Evolutionary conservation across 2,113 vertebrate species (phyloP).

Genomic region (Xiphophorus maculatus): DNA sequence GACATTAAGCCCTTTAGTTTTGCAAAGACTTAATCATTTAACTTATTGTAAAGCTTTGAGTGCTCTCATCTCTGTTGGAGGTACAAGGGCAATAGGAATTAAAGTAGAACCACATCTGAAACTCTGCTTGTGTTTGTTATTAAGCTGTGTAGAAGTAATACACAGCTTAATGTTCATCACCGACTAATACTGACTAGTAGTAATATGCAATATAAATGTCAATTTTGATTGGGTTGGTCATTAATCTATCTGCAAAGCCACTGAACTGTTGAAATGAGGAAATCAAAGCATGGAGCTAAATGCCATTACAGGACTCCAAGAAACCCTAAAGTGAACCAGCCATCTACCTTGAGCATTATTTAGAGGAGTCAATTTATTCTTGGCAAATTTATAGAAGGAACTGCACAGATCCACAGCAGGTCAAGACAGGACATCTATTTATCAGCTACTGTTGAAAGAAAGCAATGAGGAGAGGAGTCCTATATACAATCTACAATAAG

Average conservation of each 20-base stretch:
- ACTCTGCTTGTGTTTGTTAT: constrained; percentile 3
- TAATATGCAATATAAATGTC: constrained; percentile 29
- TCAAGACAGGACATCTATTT: no score
- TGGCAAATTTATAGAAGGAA: no score
- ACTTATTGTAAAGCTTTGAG: constrained; percentile 28
- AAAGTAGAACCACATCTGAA: constrained; percentile 1
- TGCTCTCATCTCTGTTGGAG: background rate
- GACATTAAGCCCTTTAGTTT: constrained; percentile 37
- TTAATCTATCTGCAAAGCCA: constrained; percentile 38
- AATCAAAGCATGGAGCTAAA: background rate
- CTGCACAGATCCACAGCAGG: no score
- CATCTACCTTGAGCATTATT: no score
- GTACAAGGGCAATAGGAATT: constrained; percentile 6
- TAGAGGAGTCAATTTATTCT: no score
- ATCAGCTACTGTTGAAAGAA: no score
- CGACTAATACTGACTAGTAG: background rate
- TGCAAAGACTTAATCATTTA: constrained; percentile 46
- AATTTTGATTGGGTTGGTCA: constrained; percentile 42
- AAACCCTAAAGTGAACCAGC: constrained; percentile 11
- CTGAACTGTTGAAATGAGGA: constrained; percentile 27
- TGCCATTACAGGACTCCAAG: constrained; percentile 15
- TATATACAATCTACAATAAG: no score
- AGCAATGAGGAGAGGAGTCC: no score
- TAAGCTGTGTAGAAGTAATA: background rate
- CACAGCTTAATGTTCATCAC: background rate